Conservation (phyloP, 2,113 vertebrate genomes). For the Castor canadensis region DNA sequence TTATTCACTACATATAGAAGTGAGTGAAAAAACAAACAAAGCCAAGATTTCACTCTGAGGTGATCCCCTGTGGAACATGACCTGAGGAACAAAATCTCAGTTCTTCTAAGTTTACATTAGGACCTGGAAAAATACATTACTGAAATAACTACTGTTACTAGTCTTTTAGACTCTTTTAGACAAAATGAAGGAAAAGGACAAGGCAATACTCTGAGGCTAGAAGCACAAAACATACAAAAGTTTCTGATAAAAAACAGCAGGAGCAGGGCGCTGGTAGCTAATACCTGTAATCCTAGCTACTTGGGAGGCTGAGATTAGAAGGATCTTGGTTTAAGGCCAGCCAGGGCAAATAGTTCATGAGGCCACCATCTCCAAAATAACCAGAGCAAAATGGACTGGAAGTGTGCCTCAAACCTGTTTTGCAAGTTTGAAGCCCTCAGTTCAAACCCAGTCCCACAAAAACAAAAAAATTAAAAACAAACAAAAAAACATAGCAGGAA, state of each 20-base stretch:
- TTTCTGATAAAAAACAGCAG: too few relatives aligned
- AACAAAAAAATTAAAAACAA: too few relatives aligned
- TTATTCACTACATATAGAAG: background rate
- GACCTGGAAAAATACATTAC: background rate
- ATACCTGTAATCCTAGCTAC: too few relatives aligned
- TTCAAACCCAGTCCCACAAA: too few relatives aligned
- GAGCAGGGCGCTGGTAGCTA: too few relatives aligned
- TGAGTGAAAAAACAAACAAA: background rate
- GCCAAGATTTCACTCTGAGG: background rate
- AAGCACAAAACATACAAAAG: conserved; percentile 5
- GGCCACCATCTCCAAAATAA: too few relatives aligned
- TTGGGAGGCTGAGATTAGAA: too few relatives aligned
- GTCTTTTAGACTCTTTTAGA: background rate
- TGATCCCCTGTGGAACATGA: background rate
- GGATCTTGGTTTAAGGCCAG: too few relatives aligned
- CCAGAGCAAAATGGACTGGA: too few relatives aligned
- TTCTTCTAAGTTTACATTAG: conserved; percentile 5
- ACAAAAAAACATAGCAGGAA: background rate
- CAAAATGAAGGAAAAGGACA: conserved; percentile 30
- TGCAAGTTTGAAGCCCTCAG: too few relatives aligned
- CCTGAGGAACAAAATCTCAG: background rate
- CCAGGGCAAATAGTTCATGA: too few relatives aligned
- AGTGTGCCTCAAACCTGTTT: too few relatives aligned
- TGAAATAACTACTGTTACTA: conserved; percentile 33
- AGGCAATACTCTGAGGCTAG: background rate